Base-by-base conservation (phyloP, 2,113 vertebrate species). In the Ornithorhynchus anatinus region DNA sequence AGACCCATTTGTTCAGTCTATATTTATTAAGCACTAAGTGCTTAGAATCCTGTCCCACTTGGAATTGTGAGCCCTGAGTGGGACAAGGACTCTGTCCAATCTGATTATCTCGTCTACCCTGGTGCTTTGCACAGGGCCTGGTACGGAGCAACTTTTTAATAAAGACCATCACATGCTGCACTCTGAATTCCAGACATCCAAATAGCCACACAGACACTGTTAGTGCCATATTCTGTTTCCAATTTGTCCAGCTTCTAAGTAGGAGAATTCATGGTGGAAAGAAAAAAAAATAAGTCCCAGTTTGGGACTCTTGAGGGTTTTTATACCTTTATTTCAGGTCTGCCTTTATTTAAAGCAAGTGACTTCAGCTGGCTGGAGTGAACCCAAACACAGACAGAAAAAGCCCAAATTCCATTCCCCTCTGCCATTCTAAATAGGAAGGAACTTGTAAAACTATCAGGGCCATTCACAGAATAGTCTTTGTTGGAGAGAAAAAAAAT, bases 391-490 rank as follows among this genome's bases (percentile, higher is more conserved):
- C 63, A 87, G 74, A 81, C 71, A 74, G 83, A 79, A 81, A 35
- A 75, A 77, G 63, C 53, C 59, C 63, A 80, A 70, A 75, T 85
- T 85, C 83, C 78, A 68, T 54, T 48, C 17, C 22, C 72, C 53
- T 16, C 12, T 85, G 86, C 86, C 86, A 85, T 77, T 52, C 80
- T 77, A 87, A 87, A 85, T 78, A 87, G 72, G 80, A 87, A 84
- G 70, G 45, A 70, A 72, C 53, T 25, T 75, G 81, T 85, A 87
- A 85, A 87, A 77, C 72, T 75, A 72, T 85, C 78, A 75, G 70
- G 60, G 31, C 14, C 40, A 77, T 84, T 81, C 78, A 80, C 63
- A 77, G 61, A 81, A 84, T 77, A 75, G 52, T 77, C 78, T 85
- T 63, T 77, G 77, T 72, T 87, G 52, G 69, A 70, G 59, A 66